A percentile compares a stretch with the other conserved stretches of the same genome.
phyloP scores from a whole-genome alignment of 2,113 vertebrate species.

The Mustela nigripes region DNA sequence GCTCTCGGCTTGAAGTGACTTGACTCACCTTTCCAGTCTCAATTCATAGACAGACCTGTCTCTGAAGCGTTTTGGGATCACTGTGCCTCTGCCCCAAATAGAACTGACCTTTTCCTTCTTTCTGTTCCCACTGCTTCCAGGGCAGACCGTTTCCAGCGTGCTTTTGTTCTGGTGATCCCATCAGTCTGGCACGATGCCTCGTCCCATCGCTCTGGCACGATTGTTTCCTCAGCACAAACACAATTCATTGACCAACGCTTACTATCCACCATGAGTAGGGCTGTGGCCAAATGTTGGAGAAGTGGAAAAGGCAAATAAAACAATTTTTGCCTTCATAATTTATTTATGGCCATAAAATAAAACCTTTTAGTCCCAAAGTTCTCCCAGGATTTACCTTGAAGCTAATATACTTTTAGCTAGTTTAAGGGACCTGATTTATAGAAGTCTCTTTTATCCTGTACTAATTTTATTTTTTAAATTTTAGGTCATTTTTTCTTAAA shows the following conservation, averaged over 20 bases:
- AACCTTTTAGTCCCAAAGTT: neutral
- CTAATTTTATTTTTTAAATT: slow-evolving; percentile 37
- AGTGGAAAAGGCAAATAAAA: neutral
- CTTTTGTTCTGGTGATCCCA: neutral
- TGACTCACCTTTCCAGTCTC: neutral
- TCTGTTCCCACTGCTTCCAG: neutral
- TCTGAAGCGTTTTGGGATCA: neutral
- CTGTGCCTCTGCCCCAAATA: neutral
- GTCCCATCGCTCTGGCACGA: too few relatives aligned
- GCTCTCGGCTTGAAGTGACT: neutral
- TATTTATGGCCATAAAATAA: neutral
- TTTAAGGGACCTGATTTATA: neutral
- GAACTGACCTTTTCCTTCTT: neutral
- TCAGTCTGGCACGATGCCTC: too few relatives aligned
- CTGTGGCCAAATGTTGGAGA: neutral
- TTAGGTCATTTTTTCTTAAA: neutral
- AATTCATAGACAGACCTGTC: neutral
- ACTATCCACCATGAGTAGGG: too few relatives aligned
- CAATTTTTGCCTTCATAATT: neutral
- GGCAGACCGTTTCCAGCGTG: neutral
- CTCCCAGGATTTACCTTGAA: neutral
- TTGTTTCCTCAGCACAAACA: neutral
- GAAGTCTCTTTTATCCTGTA: neutral
- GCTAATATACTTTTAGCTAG: neutral
- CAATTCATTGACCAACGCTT: neutral